A percentile compares a stretch with the other conserved stretches of the same genome.
These are phyloP conservation scores for Labeo calbasu DNA, from an alignment of 2,797 vertebrate species.

Conservation along the genomic window DNA sequence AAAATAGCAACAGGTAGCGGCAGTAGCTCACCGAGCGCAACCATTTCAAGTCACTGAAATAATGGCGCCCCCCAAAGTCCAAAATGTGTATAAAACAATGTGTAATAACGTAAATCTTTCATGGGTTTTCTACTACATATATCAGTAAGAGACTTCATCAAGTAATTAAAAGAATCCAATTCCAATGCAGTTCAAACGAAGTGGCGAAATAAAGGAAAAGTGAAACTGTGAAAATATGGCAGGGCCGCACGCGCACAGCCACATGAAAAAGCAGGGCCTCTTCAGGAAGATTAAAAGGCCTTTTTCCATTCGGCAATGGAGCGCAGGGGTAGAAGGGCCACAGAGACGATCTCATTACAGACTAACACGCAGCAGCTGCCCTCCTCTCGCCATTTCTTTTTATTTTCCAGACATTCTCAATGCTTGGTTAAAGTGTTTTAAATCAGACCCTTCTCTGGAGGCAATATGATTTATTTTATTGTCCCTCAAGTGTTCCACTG, in stretches of 20 bases:
- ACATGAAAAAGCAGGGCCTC: constrained; percentile 51
- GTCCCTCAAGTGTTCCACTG: constrained; percentile 56
- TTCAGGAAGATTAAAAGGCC: constrained; percentile 57
- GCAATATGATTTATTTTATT: constrained; percentile 61
- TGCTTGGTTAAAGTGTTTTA: constrained; percentile 61
- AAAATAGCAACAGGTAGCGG: too few relatives aligned
- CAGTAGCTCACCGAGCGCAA: too few relatives aligned
- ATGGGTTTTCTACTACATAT: too few relatives aligned
- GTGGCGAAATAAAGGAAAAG: constrained; percentile 18
- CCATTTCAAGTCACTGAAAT: too few relatives aligned
- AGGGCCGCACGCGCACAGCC: constrained; percentile 8
- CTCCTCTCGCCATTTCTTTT: constrained; percentile 47
- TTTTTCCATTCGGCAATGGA: constrained; percentile 61
- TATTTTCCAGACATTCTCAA: constrained; percentile 63
- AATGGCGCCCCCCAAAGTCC: too few relatives aligned
- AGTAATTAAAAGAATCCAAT: not conserved
- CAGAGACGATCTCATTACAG: constrained; percentile 63
- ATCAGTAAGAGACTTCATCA: too few relatives aligned
- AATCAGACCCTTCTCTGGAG: constrained; percentile 59
- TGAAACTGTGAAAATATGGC: constrained; percentile 24
- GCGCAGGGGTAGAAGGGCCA: constrained; percentile 58
- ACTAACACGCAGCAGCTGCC: constrained; percentile 67
- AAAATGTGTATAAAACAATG: too few relatives aligned
- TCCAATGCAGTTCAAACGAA: constrained; percentile 30
- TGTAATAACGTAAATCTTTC: too few relatives aligned